These are phyloP conservation scores for Polymixis flavicincta DNA, from an alignment of 2,888 invertebrate species.

Conservation along the genomic window DNA sequence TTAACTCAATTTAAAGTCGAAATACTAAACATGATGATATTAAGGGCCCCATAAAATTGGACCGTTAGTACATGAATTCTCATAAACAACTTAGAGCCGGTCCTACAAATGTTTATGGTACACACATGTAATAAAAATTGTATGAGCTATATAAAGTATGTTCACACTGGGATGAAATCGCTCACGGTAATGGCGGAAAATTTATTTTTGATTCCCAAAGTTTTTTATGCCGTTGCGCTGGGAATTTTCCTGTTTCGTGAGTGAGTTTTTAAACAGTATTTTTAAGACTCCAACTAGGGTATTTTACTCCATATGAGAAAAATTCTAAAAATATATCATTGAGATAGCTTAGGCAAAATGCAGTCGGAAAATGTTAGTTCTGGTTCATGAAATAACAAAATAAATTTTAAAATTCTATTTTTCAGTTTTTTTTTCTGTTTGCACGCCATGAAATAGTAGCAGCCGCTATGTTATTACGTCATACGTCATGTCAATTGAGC, in stretches of 20 bases:
- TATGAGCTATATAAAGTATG: conserved; percentile 47
- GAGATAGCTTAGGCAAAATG: too few species aligned
- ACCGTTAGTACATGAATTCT: conserved; percentile 61
- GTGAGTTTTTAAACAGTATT: neutral
- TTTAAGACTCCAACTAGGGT: too few species aligned
- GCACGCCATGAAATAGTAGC: too few species aligned
- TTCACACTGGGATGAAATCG: conserved; percentile 48
- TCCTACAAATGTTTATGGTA: conserved; percentile 61
- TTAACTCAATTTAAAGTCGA: conserved; percentile 41
- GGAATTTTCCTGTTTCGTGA: neutral
- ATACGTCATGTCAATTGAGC: too few species aligned
- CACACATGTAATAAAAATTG: conserved; percentile 64
- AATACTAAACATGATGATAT: conserved; percentile 52
- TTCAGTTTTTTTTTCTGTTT: too few species aligned
- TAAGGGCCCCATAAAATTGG: conserved; percentile 54
- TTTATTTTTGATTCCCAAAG: conserved; percentile 35
- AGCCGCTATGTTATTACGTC: too few species aligned
- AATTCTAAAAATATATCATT: too few species aligned
- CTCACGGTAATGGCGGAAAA: conserved; percentile 26
- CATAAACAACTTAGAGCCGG: conserved; percentile 63
- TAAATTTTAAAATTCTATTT: too few species aligned
- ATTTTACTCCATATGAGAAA: too few species aligned
- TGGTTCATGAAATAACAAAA: too few species aligned
- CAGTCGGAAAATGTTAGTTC: too few species aligned
- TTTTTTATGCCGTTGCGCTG: conserved; percentile 3